phyloP scores from a whole-genome alignment of 2,113 vertebrate genomes.

The Platycercus adscitus region DNA sequence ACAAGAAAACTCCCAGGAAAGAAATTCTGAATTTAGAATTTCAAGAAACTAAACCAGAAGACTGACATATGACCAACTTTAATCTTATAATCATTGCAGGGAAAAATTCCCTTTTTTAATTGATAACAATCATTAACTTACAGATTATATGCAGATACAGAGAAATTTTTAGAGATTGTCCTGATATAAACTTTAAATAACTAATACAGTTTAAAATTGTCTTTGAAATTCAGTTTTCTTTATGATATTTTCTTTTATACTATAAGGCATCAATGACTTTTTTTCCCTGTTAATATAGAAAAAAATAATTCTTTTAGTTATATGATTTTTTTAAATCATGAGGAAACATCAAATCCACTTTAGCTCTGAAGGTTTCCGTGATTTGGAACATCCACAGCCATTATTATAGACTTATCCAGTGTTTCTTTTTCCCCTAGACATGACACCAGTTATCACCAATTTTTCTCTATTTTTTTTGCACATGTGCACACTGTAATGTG shows the following conservation, averaged over 20 bases:
- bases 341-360: background rate
- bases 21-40: background rate
- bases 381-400: background rate
- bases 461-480: background rate
- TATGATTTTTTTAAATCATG: background rate
- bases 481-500: background rate
- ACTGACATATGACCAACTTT: background rate
- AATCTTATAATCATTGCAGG: background rate
- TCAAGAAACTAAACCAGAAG: background rate
- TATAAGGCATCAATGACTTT: background rate
- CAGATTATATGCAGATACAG: background rate
- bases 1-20: background rate
- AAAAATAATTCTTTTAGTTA: background rate
- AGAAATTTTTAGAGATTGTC: background rate
- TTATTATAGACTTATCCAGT: background rate
- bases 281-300: accelerated
- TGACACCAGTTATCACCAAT: background rate
- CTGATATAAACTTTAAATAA: background rate
- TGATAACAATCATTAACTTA: background rate
- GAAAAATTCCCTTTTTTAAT: accelerated
- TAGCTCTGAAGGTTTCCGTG: background rate
- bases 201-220: background rate
- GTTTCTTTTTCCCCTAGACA: accelerated
- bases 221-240: background rate
- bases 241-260: background rate